Evolutionary conservation across 2,797 vertebrate species (phyloP).

Genomic region (Pipistrellus pipistrellus): DNA sequence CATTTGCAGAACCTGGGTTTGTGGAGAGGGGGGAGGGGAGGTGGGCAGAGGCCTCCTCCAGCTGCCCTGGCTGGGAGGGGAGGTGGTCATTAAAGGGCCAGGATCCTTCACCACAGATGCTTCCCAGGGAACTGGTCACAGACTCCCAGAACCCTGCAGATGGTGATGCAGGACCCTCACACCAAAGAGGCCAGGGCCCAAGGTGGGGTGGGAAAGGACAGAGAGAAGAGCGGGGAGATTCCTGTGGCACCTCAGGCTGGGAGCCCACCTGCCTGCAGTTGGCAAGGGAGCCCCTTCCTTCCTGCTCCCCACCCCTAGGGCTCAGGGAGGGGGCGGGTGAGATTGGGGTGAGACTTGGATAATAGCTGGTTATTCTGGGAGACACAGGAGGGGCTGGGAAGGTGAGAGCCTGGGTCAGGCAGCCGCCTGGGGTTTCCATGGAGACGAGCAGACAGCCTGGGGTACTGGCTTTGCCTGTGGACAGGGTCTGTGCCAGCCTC

Average conservation of each 20-base stretch:
- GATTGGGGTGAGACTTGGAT: background rate
- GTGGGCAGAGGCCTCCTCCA: background rate
- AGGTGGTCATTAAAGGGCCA: background rate
- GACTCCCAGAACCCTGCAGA: background rate
- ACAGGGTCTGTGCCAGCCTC: background rate
- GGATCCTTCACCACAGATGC: background rate
- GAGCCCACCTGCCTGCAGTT: too few species aligned
- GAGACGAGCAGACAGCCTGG: background rate
- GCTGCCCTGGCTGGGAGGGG: background rate
- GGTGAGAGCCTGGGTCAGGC: background rate
- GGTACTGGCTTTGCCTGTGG: background rate
- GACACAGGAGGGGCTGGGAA: background rate
- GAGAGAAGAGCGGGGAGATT: background rate
- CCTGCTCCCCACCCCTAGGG: background rate
- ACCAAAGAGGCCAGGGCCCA: background rate
- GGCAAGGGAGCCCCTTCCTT: background rate
- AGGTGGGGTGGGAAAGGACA: accelerated
- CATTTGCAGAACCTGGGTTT: background rate
- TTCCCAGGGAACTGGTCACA: background rate
- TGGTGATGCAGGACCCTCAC: accelerated
- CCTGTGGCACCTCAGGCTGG: background rate
- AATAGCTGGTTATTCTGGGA: conserved; percentile 9
- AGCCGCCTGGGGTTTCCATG: conserved; percentile 14
- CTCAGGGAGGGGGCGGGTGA: background rate
- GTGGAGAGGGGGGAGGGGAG: too few species aligned